Evolutionary conservation across 2,797 vertebrate genomes (phyloP).

Genomic region (Corythornis leucogaster): DNA sequence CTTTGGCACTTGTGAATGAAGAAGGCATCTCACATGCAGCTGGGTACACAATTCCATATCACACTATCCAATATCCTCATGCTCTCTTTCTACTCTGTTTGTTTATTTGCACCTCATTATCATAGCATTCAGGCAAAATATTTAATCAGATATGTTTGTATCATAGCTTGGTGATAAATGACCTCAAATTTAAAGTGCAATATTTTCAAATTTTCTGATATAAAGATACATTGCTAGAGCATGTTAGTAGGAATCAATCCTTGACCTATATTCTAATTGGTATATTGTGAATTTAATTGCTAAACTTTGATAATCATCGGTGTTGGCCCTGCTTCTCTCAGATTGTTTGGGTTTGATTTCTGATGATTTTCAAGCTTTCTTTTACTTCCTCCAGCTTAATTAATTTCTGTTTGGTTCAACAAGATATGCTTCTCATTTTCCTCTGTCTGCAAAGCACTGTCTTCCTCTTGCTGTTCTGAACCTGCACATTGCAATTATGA

Average conservation of each 20-base stretch:
- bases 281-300: neutral
- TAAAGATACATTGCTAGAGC: neutral
- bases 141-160: neutral
- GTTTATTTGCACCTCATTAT: neutral
- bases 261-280: neutral
- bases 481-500: conserved; percentile 20
- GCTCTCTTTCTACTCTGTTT: neutral
- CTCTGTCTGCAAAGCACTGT: neutral
- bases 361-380: neutral
- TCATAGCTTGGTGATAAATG: neutral
- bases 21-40: neutral
- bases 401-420: neutral
- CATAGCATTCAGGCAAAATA: neutral
- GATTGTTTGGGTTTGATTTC: neutral
- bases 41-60: neutral
- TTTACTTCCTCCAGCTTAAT: neutral
- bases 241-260: neutral
- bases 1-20: neutral
- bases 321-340: neutral
- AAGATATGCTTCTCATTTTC: neutral
- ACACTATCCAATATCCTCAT: neutral
- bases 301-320: neutral
- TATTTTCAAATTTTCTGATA: neutral
- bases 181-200: neutral
- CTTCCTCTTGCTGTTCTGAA: conserved; percentile 23